Evolutionary conservation across 1,140 invertebrate genomes (phyloP).

Genomic region (Mylabris phalerata): DNA sequence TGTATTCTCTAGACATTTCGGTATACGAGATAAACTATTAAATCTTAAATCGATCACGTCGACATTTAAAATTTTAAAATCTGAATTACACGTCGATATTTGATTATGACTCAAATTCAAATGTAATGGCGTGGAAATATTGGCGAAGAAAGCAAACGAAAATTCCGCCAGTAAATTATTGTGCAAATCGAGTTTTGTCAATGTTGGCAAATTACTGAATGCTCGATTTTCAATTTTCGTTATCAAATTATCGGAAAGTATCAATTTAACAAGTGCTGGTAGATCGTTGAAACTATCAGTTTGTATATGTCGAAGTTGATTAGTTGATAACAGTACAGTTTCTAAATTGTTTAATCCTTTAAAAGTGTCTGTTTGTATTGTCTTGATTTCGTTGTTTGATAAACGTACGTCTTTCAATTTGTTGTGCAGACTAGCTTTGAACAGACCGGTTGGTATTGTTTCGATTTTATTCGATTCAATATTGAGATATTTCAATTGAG

Average conservation of each 20-base stretch:
- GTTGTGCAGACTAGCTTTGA: conserved; percentile 61
- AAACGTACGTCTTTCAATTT: conserved; percentile 69
- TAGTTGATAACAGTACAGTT: conserved; percentile 63
- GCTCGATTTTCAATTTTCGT: conserved; percentile 53
- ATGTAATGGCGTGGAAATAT: conserved; percentile 56
- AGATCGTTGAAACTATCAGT: conserved; percentile 57
- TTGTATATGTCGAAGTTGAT: conserved; percentile 55
- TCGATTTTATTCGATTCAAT: conserved; percentile 75
- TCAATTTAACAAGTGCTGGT: conserved; percentile 59
- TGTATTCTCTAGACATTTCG: conserved; percentile 54
- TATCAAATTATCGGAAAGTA: conserved; percentile 61
- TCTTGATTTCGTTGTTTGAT: conserved; percentile 63
- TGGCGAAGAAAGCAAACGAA: conserved; percentile 58
- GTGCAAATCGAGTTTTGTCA: conserved; percentile 65
- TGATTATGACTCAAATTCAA: conserved; percentile 66
- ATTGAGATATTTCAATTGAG: conserved; percentile 74
- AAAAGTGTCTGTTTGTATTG: conserved; percentile 57
- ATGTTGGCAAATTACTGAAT: conserved; percentile 60
- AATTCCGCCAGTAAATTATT: conserved; percentile 61
- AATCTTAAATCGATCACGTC: conserved; percentile 65
- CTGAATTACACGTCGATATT: conserved; percentile 53
- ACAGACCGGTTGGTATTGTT: conserved; percentile 55
- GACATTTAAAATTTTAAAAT: conserved; percentile 49
- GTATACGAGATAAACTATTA: conserved; percentile 59
- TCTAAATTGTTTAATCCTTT: conserved; percentile 55